Conservation (phyloP, 2,888 invertebrate species). For the Tipula helvola region DNA sequence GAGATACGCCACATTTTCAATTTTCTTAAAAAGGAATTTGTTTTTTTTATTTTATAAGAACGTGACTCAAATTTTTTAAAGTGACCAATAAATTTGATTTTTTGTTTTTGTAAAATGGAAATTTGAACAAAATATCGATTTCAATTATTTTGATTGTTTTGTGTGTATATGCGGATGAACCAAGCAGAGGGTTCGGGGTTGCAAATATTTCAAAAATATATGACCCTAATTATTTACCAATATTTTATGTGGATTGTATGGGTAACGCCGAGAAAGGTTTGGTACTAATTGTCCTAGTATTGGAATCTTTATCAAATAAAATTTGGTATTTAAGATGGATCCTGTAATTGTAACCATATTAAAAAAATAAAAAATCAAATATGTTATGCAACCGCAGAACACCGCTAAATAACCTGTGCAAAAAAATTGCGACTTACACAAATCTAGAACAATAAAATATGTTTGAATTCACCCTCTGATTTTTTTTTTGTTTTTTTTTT, state of each 20-base stretch:
- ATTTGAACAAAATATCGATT: background rate
- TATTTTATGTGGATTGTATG: no score
- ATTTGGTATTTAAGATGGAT: no score
- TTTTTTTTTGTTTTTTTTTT: background rate
- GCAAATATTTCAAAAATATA: no score
- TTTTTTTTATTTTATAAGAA: background rate
- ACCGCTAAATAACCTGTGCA: background rate
- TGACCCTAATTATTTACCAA: no score
- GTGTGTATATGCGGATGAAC: background rate
- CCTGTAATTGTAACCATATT: no score
- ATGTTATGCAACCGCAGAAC: background rate
- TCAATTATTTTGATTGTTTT: slow-evolving; percentile 4
- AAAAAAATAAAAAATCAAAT: no score
- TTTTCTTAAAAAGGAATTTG: background rate
- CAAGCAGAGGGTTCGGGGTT: background rate
- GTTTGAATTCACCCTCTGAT: background rate
- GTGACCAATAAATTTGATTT: slow-evolving; percentile 11
- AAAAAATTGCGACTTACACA: background rate
- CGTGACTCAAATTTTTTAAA: slow-evolving; percentile 11
- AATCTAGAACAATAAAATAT: background rate
- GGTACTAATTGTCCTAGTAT: no score
- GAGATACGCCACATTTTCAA: background rate
- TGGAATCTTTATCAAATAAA: no score
- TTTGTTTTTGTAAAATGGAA: background rate
- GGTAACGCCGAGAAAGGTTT: no score